phyloP scores from a whole-genome alignment of 2,113 vertebrate species.

The Phylloscopus trochiloides region DNA sequence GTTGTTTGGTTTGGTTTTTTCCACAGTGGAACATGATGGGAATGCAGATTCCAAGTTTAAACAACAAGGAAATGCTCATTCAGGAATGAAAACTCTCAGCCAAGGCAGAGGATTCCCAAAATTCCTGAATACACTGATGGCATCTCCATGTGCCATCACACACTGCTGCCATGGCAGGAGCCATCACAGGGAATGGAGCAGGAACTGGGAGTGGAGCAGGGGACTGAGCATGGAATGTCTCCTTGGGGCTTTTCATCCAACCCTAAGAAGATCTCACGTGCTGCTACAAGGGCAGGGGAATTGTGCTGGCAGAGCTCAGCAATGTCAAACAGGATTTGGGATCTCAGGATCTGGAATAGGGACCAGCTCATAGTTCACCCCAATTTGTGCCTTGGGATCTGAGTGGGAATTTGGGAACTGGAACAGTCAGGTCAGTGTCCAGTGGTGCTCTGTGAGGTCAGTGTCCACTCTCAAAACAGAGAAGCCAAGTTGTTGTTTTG shows the following conservation, averaged over 20 bases:
- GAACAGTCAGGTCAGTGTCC: neutral
- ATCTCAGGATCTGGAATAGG: neutral
- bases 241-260: accelerated
- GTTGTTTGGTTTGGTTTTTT: too few relatives aligned
- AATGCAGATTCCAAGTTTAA: too few relatives aligned
- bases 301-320: neutral
- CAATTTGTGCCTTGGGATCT: neutral
- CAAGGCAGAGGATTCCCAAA: too few relatives aligned
- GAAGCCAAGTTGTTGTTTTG: neutral
- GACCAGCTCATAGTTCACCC: neutral
- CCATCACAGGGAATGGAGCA: neutral
- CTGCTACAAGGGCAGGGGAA: neutral
- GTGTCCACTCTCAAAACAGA: accelerated
- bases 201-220: neutral
- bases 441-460: neutral
- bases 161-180: too few relatives aligned
- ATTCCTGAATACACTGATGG: too few relatives aligned
- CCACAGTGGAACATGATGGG: too few relatives aligned
- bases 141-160: too few relatives aligned
- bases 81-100: too few relatives aligned
- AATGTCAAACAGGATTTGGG: accelerated
- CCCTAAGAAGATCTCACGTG: neutral
- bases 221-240: neutral
- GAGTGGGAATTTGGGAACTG: neutral
- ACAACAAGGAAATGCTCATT: too few relatives aligned